Conservation (phyloP, 2,113 vertebrate species). For the Ovis canadensis region DNA sequence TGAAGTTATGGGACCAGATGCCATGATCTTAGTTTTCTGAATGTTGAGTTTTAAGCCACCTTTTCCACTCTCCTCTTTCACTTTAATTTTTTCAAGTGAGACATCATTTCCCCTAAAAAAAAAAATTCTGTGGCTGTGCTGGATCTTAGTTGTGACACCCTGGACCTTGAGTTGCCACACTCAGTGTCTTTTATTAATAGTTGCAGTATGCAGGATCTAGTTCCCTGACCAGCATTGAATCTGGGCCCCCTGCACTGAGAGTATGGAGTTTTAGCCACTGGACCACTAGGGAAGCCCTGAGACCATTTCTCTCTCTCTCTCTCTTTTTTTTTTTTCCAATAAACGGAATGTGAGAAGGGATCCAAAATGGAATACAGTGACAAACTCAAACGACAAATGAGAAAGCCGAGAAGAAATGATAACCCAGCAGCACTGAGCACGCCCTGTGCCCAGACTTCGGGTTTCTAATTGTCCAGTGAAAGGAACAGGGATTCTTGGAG, state of each 20-base stretch:
- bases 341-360: background rate
- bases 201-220: background rate
- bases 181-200: background rate
- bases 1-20: background rate
- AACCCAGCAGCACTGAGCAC: fast-evolving
- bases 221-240: fast-evolving
- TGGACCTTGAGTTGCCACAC: background rate
- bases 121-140: background rate
- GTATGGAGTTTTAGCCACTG: background rate
- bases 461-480: background rate
- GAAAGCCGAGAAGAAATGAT: background rate
- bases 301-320: too few species aligned
- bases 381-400: background rate
- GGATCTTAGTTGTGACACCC: background rate
- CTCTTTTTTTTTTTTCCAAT: too few species aligned
- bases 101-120: background rate
- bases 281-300: background rate
- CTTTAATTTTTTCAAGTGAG: background rate
- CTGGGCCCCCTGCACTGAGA: background rate
- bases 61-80: background rate
- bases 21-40: background rate
- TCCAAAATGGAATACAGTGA: background rate
- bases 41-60: background rate
- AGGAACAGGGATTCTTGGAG: background rate
- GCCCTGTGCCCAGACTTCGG: background rate